These are phyloP conservation scores for Meloidogyne floridensis DNA, from an alignment of 1,140 invertebrate species.

Conservation along the genomic window DNA sequence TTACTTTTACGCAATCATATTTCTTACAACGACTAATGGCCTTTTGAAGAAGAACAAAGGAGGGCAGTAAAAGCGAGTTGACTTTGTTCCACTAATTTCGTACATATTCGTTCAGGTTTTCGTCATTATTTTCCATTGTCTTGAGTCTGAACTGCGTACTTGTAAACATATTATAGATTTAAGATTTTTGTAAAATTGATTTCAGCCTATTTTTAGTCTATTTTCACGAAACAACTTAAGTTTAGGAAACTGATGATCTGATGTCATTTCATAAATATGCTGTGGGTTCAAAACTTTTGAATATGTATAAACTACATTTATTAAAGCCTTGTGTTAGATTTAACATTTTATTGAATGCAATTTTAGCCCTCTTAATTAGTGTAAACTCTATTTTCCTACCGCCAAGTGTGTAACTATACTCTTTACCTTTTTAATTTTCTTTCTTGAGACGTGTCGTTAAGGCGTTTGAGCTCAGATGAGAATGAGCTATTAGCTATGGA, in stretches of 20 bases:
- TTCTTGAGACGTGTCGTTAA: conserved; percentile 16
- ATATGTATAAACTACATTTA: not conserved
- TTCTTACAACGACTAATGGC: not conserved
- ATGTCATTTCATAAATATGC: no score
- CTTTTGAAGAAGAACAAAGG: not conserved
- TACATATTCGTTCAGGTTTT: not conserved
- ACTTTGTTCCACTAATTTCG: not conserved
- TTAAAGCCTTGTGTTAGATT: not conserved
- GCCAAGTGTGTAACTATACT: not conserved
- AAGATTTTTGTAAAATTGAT: no score
- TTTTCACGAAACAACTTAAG: no score
- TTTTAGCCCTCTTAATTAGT: not conserved
- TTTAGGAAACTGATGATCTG: no score
- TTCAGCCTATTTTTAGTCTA: no score
- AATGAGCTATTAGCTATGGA: conserved; percentile 7
- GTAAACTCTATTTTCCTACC: conserved; percentile 13
- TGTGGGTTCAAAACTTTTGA: no score
- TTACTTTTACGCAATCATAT: not conserved
- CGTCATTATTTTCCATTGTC: no score
- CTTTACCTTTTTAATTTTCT: not conserved
- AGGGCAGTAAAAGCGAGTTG: not conserved
- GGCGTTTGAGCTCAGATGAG: not conserved
- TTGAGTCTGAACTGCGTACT: no score
- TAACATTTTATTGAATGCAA: not conserved
- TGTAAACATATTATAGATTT: no score